Conservation (phyloP, 2,113 vertebrate species). For the Ictalurus punctatus region DNA sequence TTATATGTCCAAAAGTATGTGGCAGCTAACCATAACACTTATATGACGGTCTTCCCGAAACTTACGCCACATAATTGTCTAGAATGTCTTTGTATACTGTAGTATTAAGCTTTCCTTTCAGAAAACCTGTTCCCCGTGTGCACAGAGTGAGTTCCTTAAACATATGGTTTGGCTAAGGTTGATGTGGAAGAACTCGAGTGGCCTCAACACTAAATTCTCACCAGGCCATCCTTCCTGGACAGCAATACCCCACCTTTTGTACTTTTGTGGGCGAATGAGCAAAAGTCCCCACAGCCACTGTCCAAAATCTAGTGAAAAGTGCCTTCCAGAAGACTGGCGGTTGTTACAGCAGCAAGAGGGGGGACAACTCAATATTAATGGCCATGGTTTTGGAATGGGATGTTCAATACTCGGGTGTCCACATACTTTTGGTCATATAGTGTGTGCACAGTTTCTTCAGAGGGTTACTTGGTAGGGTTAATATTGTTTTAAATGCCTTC, state of each 20-base stretch:
- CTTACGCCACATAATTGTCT: neutral
- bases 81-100: neutral
- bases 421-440: neutral
- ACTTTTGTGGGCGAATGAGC: neutral
- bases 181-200: neutral
- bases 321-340: neutral
- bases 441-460: neutral
- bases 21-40: neutral
- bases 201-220: neutral
- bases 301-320: neutral
- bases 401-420: neutral
- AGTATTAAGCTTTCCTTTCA: neutral
- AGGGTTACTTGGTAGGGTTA: neutral
- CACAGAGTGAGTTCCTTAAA: neutral
- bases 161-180: neutral
- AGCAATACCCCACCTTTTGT: neutral
- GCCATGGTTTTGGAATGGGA: neutral
- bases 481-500: neutral
- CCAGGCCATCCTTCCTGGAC: neutral
- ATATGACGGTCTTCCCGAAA: neutral
- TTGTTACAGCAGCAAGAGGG: neutral
- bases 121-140: neutral
- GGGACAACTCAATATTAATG: neutral
- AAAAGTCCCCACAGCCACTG: neutral
- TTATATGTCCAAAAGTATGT: neutral